phyloP scores from a whole-genome alignment of 2,113 vertebrate species.

The Lasiurus cinereus region DNA sequence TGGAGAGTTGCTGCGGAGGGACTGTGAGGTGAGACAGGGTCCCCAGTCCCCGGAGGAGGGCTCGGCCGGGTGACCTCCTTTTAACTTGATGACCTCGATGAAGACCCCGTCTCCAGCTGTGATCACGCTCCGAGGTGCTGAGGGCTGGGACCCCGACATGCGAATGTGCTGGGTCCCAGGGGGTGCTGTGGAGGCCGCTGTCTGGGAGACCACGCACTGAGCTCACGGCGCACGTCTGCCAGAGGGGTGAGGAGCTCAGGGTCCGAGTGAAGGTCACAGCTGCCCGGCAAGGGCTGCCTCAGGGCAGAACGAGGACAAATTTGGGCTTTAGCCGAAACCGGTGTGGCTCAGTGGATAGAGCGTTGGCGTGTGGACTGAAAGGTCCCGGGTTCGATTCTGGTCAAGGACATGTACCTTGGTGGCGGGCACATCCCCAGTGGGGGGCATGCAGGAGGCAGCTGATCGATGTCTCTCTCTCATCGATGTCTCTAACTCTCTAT shows the following conservation, averaged over 20 bases:
- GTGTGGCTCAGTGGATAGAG: no score
- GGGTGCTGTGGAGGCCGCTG: background rate
- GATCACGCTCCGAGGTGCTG: background rate
- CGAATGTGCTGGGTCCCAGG: background rate
- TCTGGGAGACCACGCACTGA: rapidly evolving
- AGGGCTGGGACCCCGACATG: background rate
- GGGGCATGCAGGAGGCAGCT: no score
- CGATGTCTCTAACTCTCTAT: no score
- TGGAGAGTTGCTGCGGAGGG: background rate
- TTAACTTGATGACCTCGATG: background rate
- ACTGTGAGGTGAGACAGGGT: rapidly evolving
- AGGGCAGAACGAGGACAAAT: background rate
- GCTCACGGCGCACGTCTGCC: background rate
- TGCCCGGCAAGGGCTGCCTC: background rate
- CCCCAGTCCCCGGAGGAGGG: no score
- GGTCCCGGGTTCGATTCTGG: no score
- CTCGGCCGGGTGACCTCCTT: background rate
- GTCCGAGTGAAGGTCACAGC: rapidly evolving
- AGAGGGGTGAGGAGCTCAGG: rapidly evolving
- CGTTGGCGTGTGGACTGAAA: no score
- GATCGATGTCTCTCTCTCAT: no score
- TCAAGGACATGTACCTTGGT: no score
- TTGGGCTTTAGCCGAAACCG: no score
- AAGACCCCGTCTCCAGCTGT: background rate
- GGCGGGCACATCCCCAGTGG: no score